These are phyloP conservation scores for Syngnathus scovelli DNA, from an alignment of 2,113 vertebrate species.

Conservation along the genomic window DNA sequence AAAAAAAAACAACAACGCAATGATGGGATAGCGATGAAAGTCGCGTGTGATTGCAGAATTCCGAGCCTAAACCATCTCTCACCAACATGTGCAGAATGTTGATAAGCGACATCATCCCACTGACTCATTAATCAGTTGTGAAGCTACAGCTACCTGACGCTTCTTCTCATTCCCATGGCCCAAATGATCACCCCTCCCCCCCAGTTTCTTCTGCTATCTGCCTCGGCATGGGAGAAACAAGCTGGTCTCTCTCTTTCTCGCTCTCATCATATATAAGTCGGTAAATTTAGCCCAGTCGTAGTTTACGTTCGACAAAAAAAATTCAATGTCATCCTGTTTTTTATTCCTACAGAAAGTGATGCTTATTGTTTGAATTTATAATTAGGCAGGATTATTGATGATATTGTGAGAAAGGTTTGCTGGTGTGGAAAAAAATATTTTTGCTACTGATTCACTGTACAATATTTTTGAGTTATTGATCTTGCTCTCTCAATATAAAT, in stretches of 20 bases:
- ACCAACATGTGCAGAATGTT: slow-evolving; percentile 64
- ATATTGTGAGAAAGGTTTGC: too few relatives aligned
- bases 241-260: slow-evolving; percentile 33
- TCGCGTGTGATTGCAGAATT: slow-evolving; percentile 60
- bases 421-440: too few relatives aligned
- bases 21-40: slow-evolving; percentile 60
- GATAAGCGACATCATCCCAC: slow-evolving; percentile 72
- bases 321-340: too few relatives aligned
- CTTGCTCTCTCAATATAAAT: too few relatives aligned
- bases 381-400: too few relatives aligned
- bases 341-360: too few relatives aligned
- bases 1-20: slow-evolving; percentile 41
- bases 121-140: slow-evolving; percentile 74
- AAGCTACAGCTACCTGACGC: slow-evolving; percentile 69
- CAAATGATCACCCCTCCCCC: slow-evolving; percentile 42
- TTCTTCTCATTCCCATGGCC: slow-evolving; percentile 59
- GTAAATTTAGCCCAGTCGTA: too few relatives aligned
- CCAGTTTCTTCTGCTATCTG: slow-evolving; percentile 37
- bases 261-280: too few relatives aligned
- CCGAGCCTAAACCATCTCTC: slow-evolving; percentile 58
- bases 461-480: too few relatives aligned
- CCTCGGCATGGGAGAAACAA: slow-evolving; percentile 49
- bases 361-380: too few relatives aligned
- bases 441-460: too few relatives aligned
- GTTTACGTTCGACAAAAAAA: too few relatives aligned